Conservation (phyloP, 2,888 invertebrate genomes). For the Epinotia demarniana region DNA sequence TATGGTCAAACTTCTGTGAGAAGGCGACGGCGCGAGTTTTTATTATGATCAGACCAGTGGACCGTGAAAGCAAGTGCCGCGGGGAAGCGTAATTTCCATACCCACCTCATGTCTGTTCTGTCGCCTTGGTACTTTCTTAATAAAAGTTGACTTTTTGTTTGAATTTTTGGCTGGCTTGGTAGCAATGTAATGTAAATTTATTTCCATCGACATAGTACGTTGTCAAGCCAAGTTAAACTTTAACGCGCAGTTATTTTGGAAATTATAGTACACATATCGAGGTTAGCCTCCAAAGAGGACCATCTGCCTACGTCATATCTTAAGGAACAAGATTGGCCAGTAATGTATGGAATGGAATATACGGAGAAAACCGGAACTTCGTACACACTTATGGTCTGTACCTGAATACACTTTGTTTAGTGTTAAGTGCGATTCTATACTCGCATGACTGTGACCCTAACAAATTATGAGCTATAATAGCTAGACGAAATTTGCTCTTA, state of each 20-base stretch:
- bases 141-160: slow-evolving; percentile 67
- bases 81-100: slow-evolving; percentile 82
- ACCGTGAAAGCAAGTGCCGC: slow-evolving; percentile 84
- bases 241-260: background rate
- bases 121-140: slow-evolving; percentile 79
- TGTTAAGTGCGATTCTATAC: no score
- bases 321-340: background rate
- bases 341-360: no score
- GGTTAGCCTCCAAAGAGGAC: no score
- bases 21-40: slow-evolving; percentile 84
- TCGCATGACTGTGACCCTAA: no score
- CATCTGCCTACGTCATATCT: background rate
- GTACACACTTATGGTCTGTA: no score
- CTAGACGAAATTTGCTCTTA: no score
- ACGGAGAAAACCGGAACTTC: no score
- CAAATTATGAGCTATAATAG: no score
- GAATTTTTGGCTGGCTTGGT: slow-evolving; percentile 19
- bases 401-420: no score
- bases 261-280: no score
- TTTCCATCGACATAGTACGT: background rate
- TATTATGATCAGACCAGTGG: slow-evolving; percentile 85
- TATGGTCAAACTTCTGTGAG: slow-evolving; percentile 84
- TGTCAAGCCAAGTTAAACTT: background rate
- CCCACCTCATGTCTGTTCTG: slow-evolving; percentile 79
- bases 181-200: background rate